Percentiles rank a stretch among this genome's conserved stretches.
Evolutionary conservation across 2,113 vertebrate genomes (phyloP).

Genomic region (Lipophrys pholis): DNA sequence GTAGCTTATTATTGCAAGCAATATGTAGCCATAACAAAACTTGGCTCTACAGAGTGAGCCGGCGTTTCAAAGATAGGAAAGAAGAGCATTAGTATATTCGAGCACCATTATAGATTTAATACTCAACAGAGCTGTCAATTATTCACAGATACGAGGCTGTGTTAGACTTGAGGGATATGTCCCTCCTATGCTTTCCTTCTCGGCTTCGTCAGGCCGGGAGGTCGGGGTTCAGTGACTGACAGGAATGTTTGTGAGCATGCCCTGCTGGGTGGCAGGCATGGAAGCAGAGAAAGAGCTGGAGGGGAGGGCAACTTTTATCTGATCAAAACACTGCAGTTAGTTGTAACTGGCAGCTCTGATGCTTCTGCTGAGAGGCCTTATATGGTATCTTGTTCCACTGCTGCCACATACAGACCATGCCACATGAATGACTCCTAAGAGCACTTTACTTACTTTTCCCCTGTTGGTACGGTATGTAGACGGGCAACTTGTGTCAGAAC

Average conservation of each 20-base stretch:
- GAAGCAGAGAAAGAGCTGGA: constrained; percentile 45
- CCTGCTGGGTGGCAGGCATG: constrained; percentile 71
- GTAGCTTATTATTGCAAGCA: constrained; percentile 37
- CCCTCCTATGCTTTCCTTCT: constrained; percentile 35
- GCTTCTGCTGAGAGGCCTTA: constrained; percentile 58
- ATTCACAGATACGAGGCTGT: constrained; percentile 41
- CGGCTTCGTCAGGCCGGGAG: constrained; percentile 53
- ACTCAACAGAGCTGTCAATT: constrained; percentile 24
- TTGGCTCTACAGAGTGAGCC: constrained; percentile 15
- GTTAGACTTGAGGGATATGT: constrained; percentile 18
- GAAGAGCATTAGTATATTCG: background rate
- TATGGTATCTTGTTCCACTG: constrained; percentile 44
- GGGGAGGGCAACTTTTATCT: constrained; percentile 74
- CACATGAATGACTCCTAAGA: constrained; percentile 4
- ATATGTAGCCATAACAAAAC: constrained; percentile 48
- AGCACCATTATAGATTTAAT: background rate
- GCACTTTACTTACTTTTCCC: constrained; percentile 34
- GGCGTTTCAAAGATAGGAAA: background rate
- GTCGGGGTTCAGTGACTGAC: constrained; percentile 76
- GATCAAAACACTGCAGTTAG: constrained; percentile 72
- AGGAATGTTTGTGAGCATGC: constrained; percentile 80
- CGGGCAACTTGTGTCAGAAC: constrained; percentile 35
- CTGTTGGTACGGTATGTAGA: constrained; percentile 23
- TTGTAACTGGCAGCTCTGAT: constrained; percentile 56
- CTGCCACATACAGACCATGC: constrained; percentile 32